A percentile compares a stretch with the other conserved stretches of the same genome.
Conservation (phyloP, 2,888 invertebrate genomes). For the Smittia sp. region DNA sequence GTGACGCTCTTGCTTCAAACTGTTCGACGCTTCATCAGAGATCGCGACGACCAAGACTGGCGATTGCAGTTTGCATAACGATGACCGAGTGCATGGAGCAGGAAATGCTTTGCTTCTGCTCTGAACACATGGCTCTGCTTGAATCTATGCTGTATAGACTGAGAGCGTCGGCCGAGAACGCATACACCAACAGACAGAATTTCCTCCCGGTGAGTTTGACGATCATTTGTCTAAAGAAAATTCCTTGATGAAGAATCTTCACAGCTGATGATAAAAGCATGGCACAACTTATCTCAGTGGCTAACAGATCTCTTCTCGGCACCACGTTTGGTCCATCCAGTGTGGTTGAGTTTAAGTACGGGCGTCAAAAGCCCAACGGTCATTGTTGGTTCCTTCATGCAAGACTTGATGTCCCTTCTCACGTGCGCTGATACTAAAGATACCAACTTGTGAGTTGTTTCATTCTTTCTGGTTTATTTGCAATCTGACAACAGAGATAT, state of each 20-base stretch:
- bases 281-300: constrained; percentile 55
- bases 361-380: constrained; percentile 51
- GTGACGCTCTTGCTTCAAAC: constrained; percentile 27
- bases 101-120: constrained; percentile 69
- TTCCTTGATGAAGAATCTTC: not conserved
- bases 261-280: constrained; percentile 57
- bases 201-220: constrained; percentile 55
- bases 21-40: constrained; percentile 36
- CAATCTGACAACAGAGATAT: not conserved
- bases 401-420: constrained; percentile 64
- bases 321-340: constrained; percentile 62
- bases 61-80: constrained; percentile 64
- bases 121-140: constrained; percentile 75
- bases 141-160: constrained; percentile 72
- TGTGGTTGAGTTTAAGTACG: constrained; percentile 63
- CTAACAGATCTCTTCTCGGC: constrained; percentile 67
- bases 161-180: constrained; percentile 63
- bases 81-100: constrained; percentile 59
- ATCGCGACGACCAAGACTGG: constrained; percentile 58
- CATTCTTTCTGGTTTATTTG: not conserved
- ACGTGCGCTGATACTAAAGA: constrained; percentile 76
- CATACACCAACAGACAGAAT: constrained; percentile 57
- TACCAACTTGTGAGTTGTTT: constrained; percentile 80
- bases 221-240: not conserved
- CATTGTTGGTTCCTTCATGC: constrained; percentile 56